Evolutionary conservation across 2,797 vertebrate genomes (phyloP).

Genomic region (Heliangelus exortis): DNA sequence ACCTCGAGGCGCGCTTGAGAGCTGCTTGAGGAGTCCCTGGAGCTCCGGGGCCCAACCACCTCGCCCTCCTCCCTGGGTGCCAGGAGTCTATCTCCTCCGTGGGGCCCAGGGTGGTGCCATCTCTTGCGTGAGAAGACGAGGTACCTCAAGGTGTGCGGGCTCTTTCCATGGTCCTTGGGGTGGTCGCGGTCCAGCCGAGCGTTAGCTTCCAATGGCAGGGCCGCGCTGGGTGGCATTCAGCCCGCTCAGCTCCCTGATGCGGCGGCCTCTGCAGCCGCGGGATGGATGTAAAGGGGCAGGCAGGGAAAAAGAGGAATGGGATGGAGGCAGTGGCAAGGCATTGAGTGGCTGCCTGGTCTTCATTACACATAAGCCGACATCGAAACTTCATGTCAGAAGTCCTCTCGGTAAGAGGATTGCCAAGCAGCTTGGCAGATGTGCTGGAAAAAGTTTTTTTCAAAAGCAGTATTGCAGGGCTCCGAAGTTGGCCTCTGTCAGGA

Average conservation of each 20-base stretch:
- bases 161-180: rapidly evolving
- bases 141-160: not conserved
- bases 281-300: not conserved
- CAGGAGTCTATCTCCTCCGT: rapidly evolving
- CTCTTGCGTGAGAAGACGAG: not conserved
- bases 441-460: not conserved
- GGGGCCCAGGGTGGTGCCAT: not conserved
- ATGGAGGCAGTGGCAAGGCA: too few species aligned
- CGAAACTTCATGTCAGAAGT: not conserved
- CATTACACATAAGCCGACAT: rapidly evolving
- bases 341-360: not conserved
- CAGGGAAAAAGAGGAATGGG: not conserved
- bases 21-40: not conserved
- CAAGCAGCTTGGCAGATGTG: not conserved
- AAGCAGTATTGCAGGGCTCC: not conserved
- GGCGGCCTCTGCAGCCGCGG: not conserved
- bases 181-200: rapidly evolving
- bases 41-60: too few species aligned
- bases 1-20: not conserved
- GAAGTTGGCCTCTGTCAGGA: not conserved
- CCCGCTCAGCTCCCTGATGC: not conserved
- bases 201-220: not conserved
- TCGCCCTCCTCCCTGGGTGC: too few species aligned
- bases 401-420: not conserved
- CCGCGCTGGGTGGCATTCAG: not conserved